These are phyloP conservation scores for Leucophora obtusa DNA, from an alignment of 2,888 invertebrate species.

Conservation along the genomic window DNA sequence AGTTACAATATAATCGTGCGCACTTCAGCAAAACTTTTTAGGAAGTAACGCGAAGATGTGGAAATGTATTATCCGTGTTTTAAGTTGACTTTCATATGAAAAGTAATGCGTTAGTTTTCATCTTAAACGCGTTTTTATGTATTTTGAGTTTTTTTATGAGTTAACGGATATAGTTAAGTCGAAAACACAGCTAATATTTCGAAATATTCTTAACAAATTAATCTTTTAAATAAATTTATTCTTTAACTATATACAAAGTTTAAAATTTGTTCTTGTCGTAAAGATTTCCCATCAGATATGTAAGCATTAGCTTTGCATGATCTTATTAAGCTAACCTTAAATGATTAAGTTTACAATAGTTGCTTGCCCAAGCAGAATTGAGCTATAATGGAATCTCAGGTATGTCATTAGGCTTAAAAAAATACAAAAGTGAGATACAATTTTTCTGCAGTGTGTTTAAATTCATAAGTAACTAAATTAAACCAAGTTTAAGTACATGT, in stretches of 20 bases:
- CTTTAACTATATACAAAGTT: slow-evolving; percentile 15
- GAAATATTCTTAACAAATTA: background rate
- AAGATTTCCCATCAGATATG: slow-evolving; percentile 56
- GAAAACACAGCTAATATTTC: too few relatives aligned
- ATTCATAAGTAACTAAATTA: slow-evolving; percentile 59
- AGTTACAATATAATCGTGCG: too few relatives aligned
- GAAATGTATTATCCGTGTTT: too few relatives aligned
- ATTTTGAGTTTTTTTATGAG: too few relatives aligned
- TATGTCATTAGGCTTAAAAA: slow-evolving; percentile 61
- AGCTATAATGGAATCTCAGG: slow-evolving; percentile 61
- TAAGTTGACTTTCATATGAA: too few relatives aligned
- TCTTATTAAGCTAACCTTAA: slow-evolving; percentile 58
- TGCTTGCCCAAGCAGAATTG: slow-evolving; percentile 36
- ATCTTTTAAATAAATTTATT: background rate
- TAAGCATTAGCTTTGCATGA: slow-evolving; percentile 59
- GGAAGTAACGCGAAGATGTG: too few relatives aligned
- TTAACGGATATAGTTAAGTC: too few relatives aligned
- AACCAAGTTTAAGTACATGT: slow-evolving; percentile 40
- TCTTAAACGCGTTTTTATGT: too few relatives aligned
- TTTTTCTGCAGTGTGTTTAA: slow-evolving; percentile 53
- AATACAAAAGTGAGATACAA: slow-evolving; percentile 63
- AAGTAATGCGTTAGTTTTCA: too few relatives aligned
- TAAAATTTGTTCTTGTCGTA: slow-evolving; percentile 18
- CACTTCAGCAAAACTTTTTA: too few relatives aligned
- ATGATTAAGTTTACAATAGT: slow-evolving; percentile 47